These are phyloP conservation scores for Oegoconia quadripuncta DNA, from an alignment of 2,888 invertebrate species.

Conservation along the genomic window DNA sequence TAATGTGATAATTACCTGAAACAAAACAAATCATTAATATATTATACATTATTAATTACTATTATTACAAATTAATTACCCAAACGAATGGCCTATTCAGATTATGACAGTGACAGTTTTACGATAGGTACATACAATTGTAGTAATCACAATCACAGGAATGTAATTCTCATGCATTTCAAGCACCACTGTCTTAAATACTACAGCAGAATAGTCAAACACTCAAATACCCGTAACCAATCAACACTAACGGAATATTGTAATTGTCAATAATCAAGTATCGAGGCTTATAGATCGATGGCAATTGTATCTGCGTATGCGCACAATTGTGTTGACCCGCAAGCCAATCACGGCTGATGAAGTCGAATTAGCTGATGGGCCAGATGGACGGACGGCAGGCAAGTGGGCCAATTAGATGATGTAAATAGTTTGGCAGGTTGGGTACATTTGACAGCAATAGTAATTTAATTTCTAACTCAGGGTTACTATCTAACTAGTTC, in stretches of 20 bases:
- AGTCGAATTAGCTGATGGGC: slow-evolving; percentile 63
- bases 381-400: slow-evolving; percentile 34
- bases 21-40: slow-evolving; percentile 17
- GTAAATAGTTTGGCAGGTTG: neutral
- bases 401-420: neutral
- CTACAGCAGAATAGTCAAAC: too few species aligned
- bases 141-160: too few species aligned
- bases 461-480: too few species aligned
- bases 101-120: too few species aligned
- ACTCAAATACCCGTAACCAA: too few species aligned
- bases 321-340: slow-evolving; percentile 58
- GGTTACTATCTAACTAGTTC: too few species aligned
- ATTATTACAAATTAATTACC: neutral
- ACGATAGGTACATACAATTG: too few species aligned
- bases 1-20: slow-evolving; percentile 23
- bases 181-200: too few species aligned
- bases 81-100: too few species aligned
- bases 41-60: neutral
- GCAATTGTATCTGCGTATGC: slow-evolving; percentile 37
- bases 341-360: slow-evolving; percentile 69
- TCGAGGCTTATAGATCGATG: slow-evolving; percentile 45
- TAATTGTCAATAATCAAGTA: slow-evolving; percentile 30
- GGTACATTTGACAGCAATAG: too few species aligned
- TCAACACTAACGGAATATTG: too few species aligned
- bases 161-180: too few species aligned